A percentile compares a stretch with the other conserved stretches of the same genome.
phyloP scores from a whole-genome alignment of 2,888 invertebrate genomes.

The Lithophane leautieri region DNA sequence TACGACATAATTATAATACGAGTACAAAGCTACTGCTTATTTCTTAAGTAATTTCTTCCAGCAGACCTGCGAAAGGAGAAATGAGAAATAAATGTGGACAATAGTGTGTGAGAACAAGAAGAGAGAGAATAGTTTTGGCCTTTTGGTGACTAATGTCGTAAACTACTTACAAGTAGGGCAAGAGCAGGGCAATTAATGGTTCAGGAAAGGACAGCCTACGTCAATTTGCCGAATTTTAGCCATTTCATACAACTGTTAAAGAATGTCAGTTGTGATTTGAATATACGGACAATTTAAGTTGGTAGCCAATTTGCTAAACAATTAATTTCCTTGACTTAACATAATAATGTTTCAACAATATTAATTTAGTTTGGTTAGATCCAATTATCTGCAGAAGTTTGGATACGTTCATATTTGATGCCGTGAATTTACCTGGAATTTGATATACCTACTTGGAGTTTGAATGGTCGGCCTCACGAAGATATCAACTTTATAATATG shows the following conservation, averaged over 20 bases:
- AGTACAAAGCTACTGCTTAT: too few relatives aligned
- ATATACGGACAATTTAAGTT: neutral
- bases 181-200: neutral
- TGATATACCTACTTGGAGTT: neutral
- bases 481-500: neutral
- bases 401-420: neutral
- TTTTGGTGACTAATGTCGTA: neutral
- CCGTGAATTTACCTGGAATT: neutral
- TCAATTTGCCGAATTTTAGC: neutral
- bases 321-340: neutral
- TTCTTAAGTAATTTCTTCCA: too few relatives aligned
- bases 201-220: neutral
- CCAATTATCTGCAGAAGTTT: conserved; percentile 2
- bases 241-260: neutral
- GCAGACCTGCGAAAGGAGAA: too few relatives aligned
- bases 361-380: neutral
- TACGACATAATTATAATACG: too few relatives aligned
- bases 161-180: too few relatives aligned
- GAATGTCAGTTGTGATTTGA: neutral
- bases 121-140: too few relatives aligned
- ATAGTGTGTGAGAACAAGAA: too few relatives aligned
- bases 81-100: too few relatives aligned
- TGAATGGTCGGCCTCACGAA: neutral
- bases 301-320: neutral
- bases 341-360: conserved; percentile 3